Conservation (phyloP, 2,797 vertebrate genomes). For the Onychomys leucogaster region DNA sequence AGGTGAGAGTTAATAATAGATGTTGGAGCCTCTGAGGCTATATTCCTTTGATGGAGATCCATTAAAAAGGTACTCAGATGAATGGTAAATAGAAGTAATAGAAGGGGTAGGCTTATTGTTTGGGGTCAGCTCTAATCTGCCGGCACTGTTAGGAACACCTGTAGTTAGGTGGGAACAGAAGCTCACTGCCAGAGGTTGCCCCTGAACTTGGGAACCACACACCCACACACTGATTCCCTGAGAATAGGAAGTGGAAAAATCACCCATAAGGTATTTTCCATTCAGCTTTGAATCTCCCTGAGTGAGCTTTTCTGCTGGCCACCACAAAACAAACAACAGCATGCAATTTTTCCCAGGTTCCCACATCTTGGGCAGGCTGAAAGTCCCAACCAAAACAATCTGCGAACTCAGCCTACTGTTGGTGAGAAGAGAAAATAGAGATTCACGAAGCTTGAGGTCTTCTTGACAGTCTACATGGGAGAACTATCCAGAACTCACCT, state of each 20-base stretch:
- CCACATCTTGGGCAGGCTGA: constrained; percentile 61
- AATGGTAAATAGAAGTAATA: not conserved
- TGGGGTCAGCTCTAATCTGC: too few relatives aligned
- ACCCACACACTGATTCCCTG: constrained; percentile 59
- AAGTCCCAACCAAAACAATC: constrained; percentile 15
- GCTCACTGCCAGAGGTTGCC: not conserved
- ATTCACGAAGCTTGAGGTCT: constrained; percentile 3
- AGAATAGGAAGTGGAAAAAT: constrained; percentile 76
- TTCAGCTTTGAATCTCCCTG: constrained; percentile 63
- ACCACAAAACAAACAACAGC: constrained; percentile 69
- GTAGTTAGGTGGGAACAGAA: not conserved
- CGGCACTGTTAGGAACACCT: not conserved
- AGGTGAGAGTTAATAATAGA: not conserved
- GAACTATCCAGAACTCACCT: not conserved
- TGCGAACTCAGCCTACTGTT: not conserved
- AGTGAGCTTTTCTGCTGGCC: constrained; percentile 36
- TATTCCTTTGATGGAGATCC: not conserved
- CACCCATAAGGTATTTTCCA: constrained; percentile 70
- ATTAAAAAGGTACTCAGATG: not conserved
- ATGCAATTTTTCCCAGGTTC: constrained; percentile 58
- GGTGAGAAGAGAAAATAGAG: constrained; percentile 58
- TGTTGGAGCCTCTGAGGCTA: not conserved
- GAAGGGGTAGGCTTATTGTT: not conserved
- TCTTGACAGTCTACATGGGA: not conserved
- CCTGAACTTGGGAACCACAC: constrained; percentile 51